Evolutionary conservation across 2,113 vertebrate species (phyloP), one percentile per base, ranked within the genome.

Genomic region (Zosterops borbonicus): DNA sequence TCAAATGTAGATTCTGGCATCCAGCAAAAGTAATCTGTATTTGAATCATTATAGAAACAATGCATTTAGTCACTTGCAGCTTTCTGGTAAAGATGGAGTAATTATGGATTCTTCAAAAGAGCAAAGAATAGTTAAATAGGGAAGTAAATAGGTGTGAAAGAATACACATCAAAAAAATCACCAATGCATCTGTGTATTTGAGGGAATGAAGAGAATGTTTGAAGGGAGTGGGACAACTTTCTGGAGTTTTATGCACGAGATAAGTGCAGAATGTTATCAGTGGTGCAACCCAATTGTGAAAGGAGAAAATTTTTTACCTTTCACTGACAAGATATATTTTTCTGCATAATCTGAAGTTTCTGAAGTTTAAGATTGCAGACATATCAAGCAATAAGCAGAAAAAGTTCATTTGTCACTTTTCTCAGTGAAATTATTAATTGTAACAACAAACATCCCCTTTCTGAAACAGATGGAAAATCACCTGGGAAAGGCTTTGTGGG

Each of bases 371-470:
- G 29, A 47, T 79, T 42, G 14, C 42, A 77, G 14, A 53, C 2
- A 5, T 35, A 73, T 47, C 6, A 73, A 63, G n/a, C 11, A 64
- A 76, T 15, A 67, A 53, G 11, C 18, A 69, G 28, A 49, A 60
- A 79, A 68, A 29, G 2, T 65, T 85, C 7, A 56, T 27, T 25
- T 5, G 39, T 76, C 39, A 35, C 24, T 76, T 93, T 76, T 12
- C 24, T 19, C 49, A n/a, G 41, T 20, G 12, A 85, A 87, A 71
- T 49, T 5, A 28, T 16, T 52, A 19, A 17, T 55, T 46, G 3
- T 3, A 31, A 15, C 2, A 3, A 64, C 19, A 0, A 12, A n/a
- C 0, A 0, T 31, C 9, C 12, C 33, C 19, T 78, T 77, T 7
- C 60, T 59, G 49, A 27, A 78, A 35, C 4, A 71, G 47, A 18